Evolutionary conservation across 2,113 vertebrate genomes (phyloP).

Genomic region (Onychostoma macrolepis): DNA sequence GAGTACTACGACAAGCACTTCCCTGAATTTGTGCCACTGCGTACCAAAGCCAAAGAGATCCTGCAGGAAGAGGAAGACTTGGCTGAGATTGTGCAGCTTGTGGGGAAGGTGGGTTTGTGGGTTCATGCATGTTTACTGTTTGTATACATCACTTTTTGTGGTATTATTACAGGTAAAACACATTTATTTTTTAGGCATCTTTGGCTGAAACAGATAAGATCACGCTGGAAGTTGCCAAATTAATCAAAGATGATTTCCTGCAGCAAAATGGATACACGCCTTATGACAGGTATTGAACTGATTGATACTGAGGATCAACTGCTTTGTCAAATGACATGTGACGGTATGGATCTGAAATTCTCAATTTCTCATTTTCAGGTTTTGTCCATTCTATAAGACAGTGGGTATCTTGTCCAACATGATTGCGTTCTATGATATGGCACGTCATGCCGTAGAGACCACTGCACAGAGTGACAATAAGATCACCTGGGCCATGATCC

Average conservation of each 20-base stretch:
- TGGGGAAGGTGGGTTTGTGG: constrained; percentile 84
- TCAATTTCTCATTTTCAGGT: constrained; percentile 73
- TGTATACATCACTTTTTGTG: background rate
- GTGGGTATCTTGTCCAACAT: constrained; percentile 96
- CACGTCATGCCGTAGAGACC: constrained; percentile 94
- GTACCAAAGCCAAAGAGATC: constrained; percentile 96
- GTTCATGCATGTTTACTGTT: background rate
- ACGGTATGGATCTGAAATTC: background rate
- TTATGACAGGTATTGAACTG: constrained; percentile 85
- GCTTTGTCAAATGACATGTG: background rate
- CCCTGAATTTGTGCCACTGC: constrained; percentile 92
- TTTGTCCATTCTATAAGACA: constrained; percentile 98
- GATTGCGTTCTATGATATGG: constrained; percentile 97
- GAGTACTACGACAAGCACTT: constrained; percentile 98
- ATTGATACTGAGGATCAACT: background rate
- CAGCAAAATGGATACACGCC: constrained; percentile 97
- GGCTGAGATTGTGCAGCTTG: constrained; percentile 97
- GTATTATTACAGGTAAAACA: background rate
- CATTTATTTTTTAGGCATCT: constrained; percentile 80
- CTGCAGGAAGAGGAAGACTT: constrained; percentile 97
- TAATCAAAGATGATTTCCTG: constrained; percentile 97
- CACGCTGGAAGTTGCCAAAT: constrained; percentile 95
- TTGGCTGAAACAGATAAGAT: constrained; percentile 98
- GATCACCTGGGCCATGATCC: constrained; percentile 98
- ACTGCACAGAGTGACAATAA: constrained; percentile 97